A percentile compares a stretch with the other conserved stretches of the same genome.
Evolutionary conservation across 2,888 invertebrate species (phyloP).

Genomic region (Lissocephala sabroskyi): DNA sequence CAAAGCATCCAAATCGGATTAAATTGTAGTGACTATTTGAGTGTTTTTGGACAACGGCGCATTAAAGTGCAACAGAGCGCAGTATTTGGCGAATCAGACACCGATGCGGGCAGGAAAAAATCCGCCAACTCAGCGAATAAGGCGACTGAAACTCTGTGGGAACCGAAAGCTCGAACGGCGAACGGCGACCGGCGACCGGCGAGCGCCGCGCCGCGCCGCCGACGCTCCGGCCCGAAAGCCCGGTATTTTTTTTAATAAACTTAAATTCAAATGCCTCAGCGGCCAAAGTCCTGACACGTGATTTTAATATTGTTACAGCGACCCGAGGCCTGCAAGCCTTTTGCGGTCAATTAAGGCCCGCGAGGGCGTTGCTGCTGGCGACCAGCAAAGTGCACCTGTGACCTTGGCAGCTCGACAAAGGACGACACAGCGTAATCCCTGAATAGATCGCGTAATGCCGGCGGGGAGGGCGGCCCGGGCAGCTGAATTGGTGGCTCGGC

Average conservation of each 20-base stretch:
- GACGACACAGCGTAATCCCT: not conserved
- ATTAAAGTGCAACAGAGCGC: not conserved
- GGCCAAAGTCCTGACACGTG: constrained; percentile 58
- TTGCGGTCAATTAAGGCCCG: constrained; percentile 47
- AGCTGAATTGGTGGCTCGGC: constrained; percentile 1
- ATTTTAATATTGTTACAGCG: constrained; percentile 38
- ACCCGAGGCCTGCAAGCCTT: constrained; percentile 16
- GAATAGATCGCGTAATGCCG: constrained; percentile 10
- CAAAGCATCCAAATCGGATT: no score
- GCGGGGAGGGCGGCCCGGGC: constrained; percentile 20
- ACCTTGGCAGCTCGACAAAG: not conserved
- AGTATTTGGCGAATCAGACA: constrained; percentile 21
- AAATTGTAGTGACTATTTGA: no score
- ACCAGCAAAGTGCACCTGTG: not conserved
- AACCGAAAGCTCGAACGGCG: constrained; percentile 27
- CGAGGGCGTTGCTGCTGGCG: constrained; percentile 17
- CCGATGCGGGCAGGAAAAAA: constrained; percentile 24
- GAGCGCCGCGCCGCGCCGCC: not conserved
- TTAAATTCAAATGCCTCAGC: no score
- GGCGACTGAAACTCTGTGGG: constrained; percentile 50
- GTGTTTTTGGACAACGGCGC: not conserved
- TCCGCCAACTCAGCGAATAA: constrained; percentile 43
- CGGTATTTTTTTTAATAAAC: no score
- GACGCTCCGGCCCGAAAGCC: no score
- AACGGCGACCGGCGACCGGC: not conserved